phyloP scores from a whole-genome alignment of 2,113 vertebrate genomes.

The Lucifuga dentata region DNA sequence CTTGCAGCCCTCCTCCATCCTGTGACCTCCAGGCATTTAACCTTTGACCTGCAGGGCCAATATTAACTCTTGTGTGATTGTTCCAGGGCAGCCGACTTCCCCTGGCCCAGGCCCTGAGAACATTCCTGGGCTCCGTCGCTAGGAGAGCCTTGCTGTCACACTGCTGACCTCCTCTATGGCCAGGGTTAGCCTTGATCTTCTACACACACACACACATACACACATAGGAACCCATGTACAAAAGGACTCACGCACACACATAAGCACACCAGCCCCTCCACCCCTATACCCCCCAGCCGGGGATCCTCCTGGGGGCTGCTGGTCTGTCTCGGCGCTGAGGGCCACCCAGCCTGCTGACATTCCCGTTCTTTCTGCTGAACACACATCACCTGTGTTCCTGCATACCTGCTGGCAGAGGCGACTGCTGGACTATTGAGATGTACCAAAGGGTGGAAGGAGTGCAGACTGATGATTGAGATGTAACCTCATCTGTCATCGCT shows the following conservation, averaged over 20 bases:
- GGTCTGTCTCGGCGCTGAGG: slow-evolving; percentile 51
- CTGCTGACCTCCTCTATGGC: slow-evolving; percentile 75
- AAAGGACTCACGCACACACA: slow-evolving; percentile 32
- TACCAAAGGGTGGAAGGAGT: too few species aligned
- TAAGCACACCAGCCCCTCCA: slow-evolving; percentile 21
- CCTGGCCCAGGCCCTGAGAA: slow-evolving; percentile 79
- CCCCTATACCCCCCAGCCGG: background rate
- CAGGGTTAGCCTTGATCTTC: slow-evolving; percentile 79
- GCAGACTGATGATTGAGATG: background rate
- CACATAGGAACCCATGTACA: slow-evolving; percentile 34
- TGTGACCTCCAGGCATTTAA: slow-evolving; percentile 80
- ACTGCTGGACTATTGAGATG: slow-evolving; percentile 8
- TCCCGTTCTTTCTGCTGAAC: slow-evolving; percentile 19
- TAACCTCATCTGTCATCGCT: background rate
- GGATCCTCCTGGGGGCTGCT: slow-evolving; percentile 47
- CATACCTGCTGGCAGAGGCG: slow-evolving; percentile 1
- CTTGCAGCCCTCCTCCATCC: slow-evolving; percentile 68
- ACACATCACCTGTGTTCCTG: slow-evolving; percentile 38
- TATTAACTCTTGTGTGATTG: slow-evolving; percentile 82
- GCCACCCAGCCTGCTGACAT: slow-evolving; percentile 64
- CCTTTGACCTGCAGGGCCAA: slow-evolving; percentile 78
- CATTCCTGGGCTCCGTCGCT: slow-evolving; percentile 77
- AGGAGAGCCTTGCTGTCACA: slow-evolving; percentile 75
- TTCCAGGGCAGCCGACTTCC: slow-evolving; percentile 77
- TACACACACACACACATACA: slow-evolving; percentile 55